Evolutionary conservation across 2,797 vertebrate species (phyloP).

Genomic region (Pangasius mekongensis): DNA sequence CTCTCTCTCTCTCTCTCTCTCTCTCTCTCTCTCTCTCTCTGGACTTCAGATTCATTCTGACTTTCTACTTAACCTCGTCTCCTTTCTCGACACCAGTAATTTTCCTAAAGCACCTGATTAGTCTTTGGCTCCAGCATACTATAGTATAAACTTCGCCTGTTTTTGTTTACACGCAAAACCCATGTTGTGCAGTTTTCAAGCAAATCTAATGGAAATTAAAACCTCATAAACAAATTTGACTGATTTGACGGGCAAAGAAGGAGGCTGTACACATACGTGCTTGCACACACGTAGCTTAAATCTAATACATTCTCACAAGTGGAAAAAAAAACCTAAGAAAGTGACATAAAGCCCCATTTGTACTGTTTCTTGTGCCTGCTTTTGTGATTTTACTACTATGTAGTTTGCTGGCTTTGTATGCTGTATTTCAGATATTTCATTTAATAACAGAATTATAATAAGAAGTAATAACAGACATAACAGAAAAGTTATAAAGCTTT

Average conservation of each 20-base stretch:
- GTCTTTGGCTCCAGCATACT: constrained; percentile 49
- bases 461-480: neutral
- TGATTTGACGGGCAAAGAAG: constrained; percentile 34
- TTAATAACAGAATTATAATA: neutral
- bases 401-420: neutral
- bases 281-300: constrained; percentile 2
- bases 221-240: constrained; percentile 38
- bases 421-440: neutral
- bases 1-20: constrained; percentile 45
- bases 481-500: neutral
- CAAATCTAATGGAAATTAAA: constrained; percentile 38
- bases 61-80: constrained; percentile 22
- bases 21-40: constrained; percentile 17
- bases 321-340: neutral
- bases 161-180: constrained; percentile 37
- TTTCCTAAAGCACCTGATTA: constrained; percentile 25
- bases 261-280: neutral
- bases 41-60: constrained; percentile 46
- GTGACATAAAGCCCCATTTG: neutral
- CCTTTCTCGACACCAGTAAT: constrained; percentile 26
- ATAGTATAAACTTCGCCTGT: constrained; percentile 50
- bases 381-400: neutral
- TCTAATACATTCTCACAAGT: neutral
- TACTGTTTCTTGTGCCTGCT: neutral
- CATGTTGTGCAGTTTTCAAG: constrained; percentile 15